These are phyloP conservation scores for Rhinolophus sinicus DNA, from an alignment of 2,113 vertebrate genomes.

Conservation along the genomic window DNA sequence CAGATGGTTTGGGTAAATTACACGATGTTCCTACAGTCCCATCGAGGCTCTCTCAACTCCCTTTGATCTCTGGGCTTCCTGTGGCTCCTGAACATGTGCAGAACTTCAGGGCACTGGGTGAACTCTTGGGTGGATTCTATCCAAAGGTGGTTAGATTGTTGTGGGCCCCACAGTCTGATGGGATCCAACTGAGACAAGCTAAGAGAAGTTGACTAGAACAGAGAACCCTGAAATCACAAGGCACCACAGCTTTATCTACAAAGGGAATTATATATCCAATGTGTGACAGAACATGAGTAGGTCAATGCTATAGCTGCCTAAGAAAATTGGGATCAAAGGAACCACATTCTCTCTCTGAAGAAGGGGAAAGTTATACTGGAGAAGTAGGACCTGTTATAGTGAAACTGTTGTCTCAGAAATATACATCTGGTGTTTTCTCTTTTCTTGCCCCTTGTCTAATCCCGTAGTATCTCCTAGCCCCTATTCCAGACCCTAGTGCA, in stretches of 20 bases:
- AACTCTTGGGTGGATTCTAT: conserved; percentile 63
- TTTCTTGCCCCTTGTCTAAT: not conserved
- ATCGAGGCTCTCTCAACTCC: not conserved
- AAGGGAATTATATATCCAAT: not conserved
- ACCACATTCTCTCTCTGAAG: not conserved
- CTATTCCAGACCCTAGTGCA: not conserved
- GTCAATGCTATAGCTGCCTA: not conserved
- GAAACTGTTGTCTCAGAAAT: not conserved
- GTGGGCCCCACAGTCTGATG: conserved; percentile 66
- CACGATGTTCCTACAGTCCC: not conserved
- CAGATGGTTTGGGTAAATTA: conserved; percentile 70
- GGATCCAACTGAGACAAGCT: conserved; percentile 54
- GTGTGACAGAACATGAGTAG: not conserved
- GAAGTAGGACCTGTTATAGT: not conserved
- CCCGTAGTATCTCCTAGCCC: not conserved
- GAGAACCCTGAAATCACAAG: conserved; percentile 59
- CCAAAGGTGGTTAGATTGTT: conserved; percentile 56
- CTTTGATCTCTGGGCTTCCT: conserved; percentile 57
- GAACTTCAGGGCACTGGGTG: conserved; percentile 50
- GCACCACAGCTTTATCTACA: conserved; percentile 1
- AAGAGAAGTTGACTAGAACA: conserved; percentile 65
- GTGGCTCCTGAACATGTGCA: conserved; percentile 47
- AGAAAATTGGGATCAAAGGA: not conserved
- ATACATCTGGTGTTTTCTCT: not conserved
- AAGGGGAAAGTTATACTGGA: not conserved